Conservation (phyloP, 1,140 invertebrate genomes). For the Heliconius congener region DNA sequence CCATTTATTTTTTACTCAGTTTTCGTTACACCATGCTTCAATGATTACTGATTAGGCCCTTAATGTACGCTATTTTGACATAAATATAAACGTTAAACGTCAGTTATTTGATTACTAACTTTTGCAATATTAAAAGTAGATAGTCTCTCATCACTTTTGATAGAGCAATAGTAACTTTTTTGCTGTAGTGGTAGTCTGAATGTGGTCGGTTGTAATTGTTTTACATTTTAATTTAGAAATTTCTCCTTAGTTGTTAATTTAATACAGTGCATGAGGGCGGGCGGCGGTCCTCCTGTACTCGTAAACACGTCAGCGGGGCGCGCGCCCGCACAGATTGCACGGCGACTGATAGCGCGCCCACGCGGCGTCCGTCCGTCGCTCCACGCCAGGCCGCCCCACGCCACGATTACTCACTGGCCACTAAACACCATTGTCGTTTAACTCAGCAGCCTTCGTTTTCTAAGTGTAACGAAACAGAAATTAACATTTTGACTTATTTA, state of each 20-base stretch:
- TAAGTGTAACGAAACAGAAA: constrained; percentile 42
- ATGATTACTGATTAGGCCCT: constrained; percentile 46
- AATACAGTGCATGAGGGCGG: constrained; percentile 73
- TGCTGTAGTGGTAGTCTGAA: no score
- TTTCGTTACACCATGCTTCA: constrained; percentile 54
- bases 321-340: constrained; percentile 66
- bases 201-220: neutral
- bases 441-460: constrained; percentile 51
- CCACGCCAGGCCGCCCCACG: constrained; percentile 32
- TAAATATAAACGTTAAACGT: neutral
- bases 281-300: constrained; percentile 55
- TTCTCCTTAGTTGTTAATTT: constrained; percentile 17
- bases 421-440: constrained; percentile 55
- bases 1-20: constrained; percentile 69
- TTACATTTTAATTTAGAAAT: constrained; percentile 52
- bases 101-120: neutral
- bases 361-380: constrained; percentile 37
- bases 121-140: neutral
- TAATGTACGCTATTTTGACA: constrained; percentile 19
- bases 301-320: constrained; percentile 71
- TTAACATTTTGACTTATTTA: constrained; percentile 42
- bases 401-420: constrained; percentile 56
- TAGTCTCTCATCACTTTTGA: neutral
- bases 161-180: no score
- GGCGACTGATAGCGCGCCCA: constrained; percentile 52